Evolutionary conservation across 2,113 vertebrate species (phyloP).

Genomic region (Psephotus haematonotus): DNA sequence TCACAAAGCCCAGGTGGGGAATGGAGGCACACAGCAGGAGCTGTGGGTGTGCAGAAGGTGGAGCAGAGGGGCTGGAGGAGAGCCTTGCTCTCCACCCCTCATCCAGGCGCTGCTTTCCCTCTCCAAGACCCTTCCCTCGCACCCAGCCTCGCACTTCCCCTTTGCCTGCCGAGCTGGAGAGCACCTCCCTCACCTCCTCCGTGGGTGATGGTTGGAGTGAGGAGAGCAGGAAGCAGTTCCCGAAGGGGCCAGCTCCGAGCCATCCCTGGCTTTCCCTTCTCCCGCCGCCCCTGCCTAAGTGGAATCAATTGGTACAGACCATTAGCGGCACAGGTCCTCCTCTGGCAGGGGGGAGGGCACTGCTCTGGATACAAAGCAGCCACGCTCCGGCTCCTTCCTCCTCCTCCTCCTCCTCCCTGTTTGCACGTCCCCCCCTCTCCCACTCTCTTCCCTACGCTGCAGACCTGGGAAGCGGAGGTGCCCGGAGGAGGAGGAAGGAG

Average conservation of each 20-base stretch:
- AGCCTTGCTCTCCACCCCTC: not conserved
- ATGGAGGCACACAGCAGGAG: accelerated
- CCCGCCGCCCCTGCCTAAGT: conserved; percentile 78
- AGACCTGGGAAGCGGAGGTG: conserved; percentile 3
- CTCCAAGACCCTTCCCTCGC: not conserved
- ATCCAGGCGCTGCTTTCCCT: not conserved
- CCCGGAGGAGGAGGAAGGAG: not conserved
- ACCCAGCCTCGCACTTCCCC: not conserved
- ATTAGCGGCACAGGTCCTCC: conserved; percentile 76
- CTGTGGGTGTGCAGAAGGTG: not conserved
- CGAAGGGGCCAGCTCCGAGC: not conserved
- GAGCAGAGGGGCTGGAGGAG: not conserved
- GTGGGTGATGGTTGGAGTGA: not conserved
- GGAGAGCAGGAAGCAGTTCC: conserved; percentile 45
- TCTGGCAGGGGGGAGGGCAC: conserved; percentile 70
- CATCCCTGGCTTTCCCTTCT: not conserved
- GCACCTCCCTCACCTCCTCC: not conserved
- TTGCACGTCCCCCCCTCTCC: not conserved
- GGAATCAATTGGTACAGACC: conserved; percentile 87
- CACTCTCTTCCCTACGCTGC: conserved; percentile 45
- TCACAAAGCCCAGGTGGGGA: not conserved
- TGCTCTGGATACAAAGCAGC: conserved; percentile 82
- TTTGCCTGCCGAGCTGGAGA: not conserved
- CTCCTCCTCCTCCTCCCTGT: not conserved
- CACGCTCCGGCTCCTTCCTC: conserved; percentile 71